Evolutionary conservation across 2,888 invertebrate species (phyloP).

Genomic region (Nycteola revayana): DNA sequence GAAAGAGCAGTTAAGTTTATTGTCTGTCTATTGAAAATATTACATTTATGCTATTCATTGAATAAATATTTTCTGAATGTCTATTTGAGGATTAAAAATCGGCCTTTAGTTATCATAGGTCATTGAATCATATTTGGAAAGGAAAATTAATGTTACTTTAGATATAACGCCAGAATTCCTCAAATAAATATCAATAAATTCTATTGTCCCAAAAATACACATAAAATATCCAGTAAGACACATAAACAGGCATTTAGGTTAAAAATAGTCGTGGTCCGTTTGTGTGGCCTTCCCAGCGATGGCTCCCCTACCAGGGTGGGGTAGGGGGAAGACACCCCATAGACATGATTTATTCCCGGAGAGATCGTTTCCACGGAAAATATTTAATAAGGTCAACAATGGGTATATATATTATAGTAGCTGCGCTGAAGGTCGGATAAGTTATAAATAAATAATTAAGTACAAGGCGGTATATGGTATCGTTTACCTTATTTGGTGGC

Average conservation of each 20-base stretch:
- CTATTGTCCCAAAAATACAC: conserved; percentile 4
- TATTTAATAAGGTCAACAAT: conserved; percentile 45
- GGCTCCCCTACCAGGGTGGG: conserved; percentile 35
- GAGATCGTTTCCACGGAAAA: conserved; percentile 43
- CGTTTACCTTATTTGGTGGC: too few relatives aligned
- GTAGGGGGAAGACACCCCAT: conserved; percentile 35
- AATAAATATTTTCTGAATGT: too few relatives aligned
- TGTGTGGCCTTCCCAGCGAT: conserved; percentile 46
- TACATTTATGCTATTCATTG: too few relatives aligned
- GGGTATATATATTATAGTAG: conserved; percentile 11
- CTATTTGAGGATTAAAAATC: too few relatives aligned
- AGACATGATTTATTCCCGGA: conserved; percentile 55
- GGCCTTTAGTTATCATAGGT: too few relatives aligned
- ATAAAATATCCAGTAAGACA: conserved; percentile 19
- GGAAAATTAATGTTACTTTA: too few relatives aligned
- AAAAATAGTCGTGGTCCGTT: conserved; percentile 52
- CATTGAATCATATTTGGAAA: too few relatives aligned
- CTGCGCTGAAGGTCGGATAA: conserved; percentile 4
- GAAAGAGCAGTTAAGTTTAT: too few relatives aligned
- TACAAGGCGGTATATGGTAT: too few relatives aligned
- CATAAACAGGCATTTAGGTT: conserved; percentile 43
- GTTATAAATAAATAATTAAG: not conserved
- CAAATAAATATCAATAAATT: too few relatives aligned
- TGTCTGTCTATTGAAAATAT: too few relatives aligned
- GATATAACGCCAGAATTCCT: too few relatives aligned